Percentiles rank a stretch among this genome's conserved stretches.
Evolutionary conservation across 2,888 invertebrate genomes (phyloP).

Genomic region (Cosmia trapezina): DNA sequence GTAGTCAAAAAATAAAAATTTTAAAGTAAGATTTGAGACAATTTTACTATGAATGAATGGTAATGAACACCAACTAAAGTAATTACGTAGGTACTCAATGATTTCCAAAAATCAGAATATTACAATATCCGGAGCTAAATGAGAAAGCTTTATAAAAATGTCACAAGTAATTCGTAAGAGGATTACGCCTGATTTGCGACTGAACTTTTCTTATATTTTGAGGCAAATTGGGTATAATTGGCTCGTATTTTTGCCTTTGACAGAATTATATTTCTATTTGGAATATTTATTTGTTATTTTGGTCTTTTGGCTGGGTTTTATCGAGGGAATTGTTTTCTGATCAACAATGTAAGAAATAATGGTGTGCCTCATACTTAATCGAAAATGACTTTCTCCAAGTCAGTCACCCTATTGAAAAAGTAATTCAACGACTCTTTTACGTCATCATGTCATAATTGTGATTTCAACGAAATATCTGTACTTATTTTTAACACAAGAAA

Average conservation of each 20-base stretch:
- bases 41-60: no score
- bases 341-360: background rate
- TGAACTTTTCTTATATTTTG: conserved; percentile 50
- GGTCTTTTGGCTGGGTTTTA: background rate
- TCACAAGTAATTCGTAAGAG: conserved; percentile 30
- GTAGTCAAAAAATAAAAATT: no score
- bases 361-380: no score
- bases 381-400: no score
- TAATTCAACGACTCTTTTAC: no score
- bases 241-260: conserved; percentile 42
- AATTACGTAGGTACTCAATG: background rate
- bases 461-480: no score
- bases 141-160: conserved; percentile 28
- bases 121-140: background rate
- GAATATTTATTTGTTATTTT: conserved; percentile 20
- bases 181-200: conserved; percentile 53
- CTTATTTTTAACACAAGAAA: no score
- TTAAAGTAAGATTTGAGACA: no score
- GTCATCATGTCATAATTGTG: no score
- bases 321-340: background rate
- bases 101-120: background rate
- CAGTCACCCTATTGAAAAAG: no score
- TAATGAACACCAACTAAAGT: no score
- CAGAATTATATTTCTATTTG: conserved; percentile 40
- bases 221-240: conserved; percentile 48